phyloP scores from a whole-genome alignment of 2,797 vertebrate genomes.

The Tokudaia tokunoshimensis region DNA sequence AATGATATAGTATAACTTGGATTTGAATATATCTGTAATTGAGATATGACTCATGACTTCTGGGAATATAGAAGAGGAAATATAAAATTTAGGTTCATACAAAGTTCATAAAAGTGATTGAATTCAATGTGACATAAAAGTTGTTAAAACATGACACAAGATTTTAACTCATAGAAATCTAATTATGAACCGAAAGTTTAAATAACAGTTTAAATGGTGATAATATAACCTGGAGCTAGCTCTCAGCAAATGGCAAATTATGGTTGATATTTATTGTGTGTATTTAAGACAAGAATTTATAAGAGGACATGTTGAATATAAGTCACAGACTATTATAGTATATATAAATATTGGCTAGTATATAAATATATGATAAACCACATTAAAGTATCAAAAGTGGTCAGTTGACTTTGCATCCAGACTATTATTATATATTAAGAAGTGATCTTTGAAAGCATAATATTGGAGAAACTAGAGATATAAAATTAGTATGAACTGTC shows the following conservation, averaged over 20 bases:
- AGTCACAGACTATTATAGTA: neutral
- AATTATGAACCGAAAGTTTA: neutral
- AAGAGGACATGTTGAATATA: neutral
- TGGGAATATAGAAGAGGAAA: neutral
- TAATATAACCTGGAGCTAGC: neutral
- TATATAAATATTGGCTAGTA: neutral
- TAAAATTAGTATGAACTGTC: neutral
- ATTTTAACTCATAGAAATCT: slow-evolving; percentile 12
- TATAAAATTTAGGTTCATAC: neutral
- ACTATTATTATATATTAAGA: neutral
- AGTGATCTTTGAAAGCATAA: neutral
- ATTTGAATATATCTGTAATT: slow-evolving; percentile 2
- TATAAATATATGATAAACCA: neutral
- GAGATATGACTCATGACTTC: neutral
- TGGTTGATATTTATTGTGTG: neutral
- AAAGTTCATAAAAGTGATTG: neutral
- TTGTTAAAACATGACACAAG: neutral
- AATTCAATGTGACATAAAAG: neutral
- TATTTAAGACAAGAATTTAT: neutral
- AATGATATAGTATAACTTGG: neutral
- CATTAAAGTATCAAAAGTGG: neutral
- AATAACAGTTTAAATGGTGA: neutral
- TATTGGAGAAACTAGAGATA: neutral
- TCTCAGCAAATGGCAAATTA: neutral
- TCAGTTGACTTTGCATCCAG: neutral